A percentile compares a stretch with the other conserved stretches of the same genome.
phyloP scores from a whole-genome alignment of 2,113 vertebrate species.

The Corythornis vintsioides region DNA sequence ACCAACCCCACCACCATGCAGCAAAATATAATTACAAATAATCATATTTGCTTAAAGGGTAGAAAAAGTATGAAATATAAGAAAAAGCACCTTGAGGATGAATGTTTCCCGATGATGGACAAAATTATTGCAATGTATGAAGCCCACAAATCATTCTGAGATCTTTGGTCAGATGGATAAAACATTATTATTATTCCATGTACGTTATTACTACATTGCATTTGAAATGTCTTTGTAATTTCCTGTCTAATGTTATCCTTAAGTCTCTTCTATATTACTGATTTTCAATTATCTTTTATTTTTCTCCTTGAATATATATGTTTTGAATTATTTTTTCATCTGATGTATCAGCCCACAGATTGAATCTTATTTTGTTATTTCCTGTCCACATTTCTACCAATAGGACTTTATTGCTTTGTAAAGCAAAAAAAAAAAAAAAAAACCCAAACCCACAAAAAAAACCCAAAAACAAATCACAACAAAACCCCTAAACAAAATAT shows the following conservation, averaged over 20 bases:
- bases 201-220: background rate
- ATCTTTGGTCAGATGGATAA: background rate
- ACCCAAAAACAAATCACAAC: background rate
- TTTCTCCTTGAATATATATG: conserved; percentile 42
- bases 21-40: background rate
- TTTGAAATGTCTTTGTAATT: conserved; percentile 52
- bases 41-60: background rate
- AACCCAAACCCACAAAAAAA: background rate
- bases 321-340: conserved; percentile 61
- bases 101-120: background rate
- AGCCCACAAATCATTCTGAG: background rate
- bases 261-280: background rate
- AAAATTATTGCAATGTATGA: background rate
- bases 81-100: background rate
- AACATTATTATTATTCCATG: conserved; percentile 6
- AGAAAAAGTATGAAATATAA: background rate
- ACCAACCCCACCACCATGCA: too few species aligned
- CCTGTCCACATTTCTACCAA: conserved; percentile 25
- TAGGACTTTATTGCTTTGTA: conserved; percentile 4
- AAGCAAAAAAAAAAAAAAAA: background rate
- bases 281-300: conserved; percentile 3
- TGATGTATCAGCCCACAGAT: background rate
- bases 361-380: conserved; percentile 53
- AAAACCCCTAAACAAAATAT: background rate
- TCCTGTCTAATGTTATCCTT: conserved; percentile 37